Evolutionary conservation across 2,888 invertebrate species (phyloP), one percentile per base, ranked within the genome.

Genomic region (Synanthedon andrenaeformis): DNA sequence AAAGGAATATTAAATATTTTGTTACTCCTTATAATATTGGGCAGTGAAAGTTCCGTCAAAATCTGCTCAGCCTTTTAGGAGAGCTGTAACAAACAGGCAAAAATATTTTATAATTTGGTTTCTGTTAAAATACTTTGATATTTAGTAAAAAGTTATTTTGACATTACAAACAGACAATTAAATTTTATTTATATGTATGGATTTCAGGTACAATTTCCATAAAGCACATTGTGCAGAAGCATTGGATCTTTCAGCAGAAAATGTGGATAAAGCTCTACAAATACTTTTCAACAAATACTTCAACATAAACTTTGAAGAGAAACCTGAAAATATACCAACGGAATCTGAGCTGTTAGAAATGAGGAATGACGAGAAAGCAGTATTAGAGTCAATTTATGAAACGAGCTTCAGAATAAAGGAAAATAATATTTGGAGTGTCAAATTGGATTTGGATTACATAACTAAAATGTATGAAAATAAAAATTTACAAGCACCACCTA

Each of bases 381-480:
- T 92, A 0, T 76, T 95, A 41, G 90, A 93, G 76, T 94, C 94
- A 13, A 95, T 95, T 59, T 95, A 94, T 64, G 94, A 93, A 56
- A 80, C 88, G 41, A 86, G 88, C 41, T 94, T 93, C 70, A 87
- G 83, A 64, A 91, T 92, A 57, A 93, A 92, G 70, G 92, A 94
- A 54, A 84, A 87, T 53, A 90, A 93, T 76, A 89, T 94, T 14
- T 95, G 95, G 95, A 89, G 85, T 58, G 79, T 95, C 0, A 90
- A 89, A 65, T 77, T 94, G 54, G 89, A 91, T 64, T 75, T 94
- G 55, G 90, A 93, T 62, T 93, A 93, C 72, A 72, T 94, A 62
- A 79, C 92, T 1, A 82, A 84, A 69, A 70, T 82, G 60, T 89
- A 90, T 61, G 82, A 88, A 63, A 89, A 84, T 23, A 89, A 90